phyloP scores from a whole-genome alignment of 2,113 vertebrate genomes.

The Pholis gunnellus region DNA sequence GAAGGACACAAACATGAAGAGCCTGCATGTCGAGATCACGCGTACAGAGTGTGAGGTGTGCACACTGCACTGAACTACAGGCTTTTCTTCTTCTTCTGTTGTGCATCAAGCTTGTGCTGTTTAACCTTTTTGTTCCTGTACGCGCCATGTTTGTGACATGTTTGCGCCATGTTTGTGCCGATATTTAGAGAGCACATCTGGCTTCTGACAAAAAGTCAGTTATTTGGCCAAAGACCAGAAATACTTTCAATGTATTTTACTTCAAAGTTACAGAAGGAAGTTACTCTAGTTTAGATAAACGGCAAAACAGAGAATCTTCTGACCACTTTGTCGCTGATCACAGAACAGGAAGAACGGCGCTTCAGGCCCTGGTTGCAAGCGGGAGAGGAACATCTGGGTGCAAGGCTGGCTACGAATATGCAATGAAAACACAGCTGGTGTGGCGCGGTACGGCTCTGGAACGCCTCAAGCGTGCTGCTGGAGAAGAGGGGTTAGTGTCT shows the following conservation, averaged over 20 bases:
- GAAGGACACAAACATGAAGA: neutral
- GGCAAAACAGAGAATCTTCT: neutral
- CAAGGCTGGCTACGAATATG: neutral
- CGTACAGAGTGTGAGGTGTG: neutral
- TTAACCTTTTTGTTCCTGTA: neutral
- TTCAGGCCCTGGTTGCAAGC: neutral
- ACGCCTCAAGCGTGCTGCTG: neutral
- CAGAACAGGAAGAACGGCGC: neutral
- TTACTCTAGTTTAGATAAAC: neutral
- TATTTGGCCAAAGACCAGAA: neutral
- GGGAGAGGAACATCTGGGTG: neutral
- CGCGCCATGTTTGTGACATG: too few species aligned
- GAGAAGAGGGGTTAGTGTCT: conserved; percentile 36
- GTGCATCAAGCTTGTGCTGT: too few species aligned
- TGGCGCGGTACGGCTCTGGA: conserved; percentile 14
- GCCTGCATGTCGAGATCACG: neutral
- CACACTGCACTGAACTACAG: neutral
- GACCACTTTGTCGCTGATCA: neutral
- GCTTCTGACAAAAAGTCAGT: too few species aligned
- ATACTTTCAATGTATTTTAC: neutral
- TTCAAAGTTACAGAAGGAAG: neutral
- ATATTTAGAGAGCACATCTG: too few species aligned
- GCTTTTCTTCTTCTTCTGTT: neutral
- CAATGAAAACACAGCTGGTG: conserved; percentile 20
- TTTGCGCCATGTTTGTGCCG: too few species aligned